Base-by-base conservation (phyloP, 2,888 invertebrate genomes). In the Deilephila porcellus region DNA sequence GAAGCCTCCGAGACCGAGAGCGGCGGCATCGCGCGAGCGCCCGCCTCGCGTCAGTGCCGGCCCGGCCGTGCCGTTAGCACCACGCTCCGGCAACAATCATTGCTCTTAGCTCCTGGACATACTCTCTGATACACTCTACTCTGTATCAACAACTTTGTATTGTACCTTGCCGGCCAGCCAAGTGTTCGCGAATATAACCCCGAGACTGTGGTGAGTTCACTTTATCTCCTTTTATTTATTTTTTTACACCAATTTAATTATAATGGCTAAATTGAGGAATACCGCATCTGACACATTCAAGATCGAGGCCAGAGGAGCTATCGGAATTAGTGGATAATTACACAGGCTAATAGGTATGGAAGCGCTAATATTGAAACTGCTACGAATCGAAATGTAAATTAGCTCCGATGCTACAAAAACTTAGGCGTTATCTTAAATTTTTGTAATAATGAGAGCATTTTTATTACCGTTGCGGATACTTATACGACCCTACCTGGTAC, bases 51-150 rank as follows among this genome's bases (percentile, higher is more conserved):
- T 93, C 93, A 94, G 94, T 94, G 94, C 94, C 94, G 94, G 94
- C 93, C 93, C 93, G 93, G 93, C 94, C 94, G 94, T 92, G 94
- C 93, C 93, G 88, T 87, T 86, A 91, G 89, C 87, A 91, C 86
- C 91, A 94, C 94, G 94, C 89, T 89, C 89, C 91, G 87, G 87
- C 86, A 84, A 85, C 83, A 79, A 74, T 32, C 63, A 63, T 80
- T 81, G 80, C 81, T 82, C 77, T 83, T 87, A 85, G 56, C 56
- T 56, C 19, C 56, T 83, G 85, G 85, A 80, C 84, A 85, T 84
- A 83, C 87, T 89, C 90, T 89, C 90, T 92, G 91, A 88, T 86
- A 86, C 81, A 85, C 78, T 56, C 56, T 7, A 83, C 74, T 82
- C 84, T 86, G 82, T 83, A 86, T 85, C 86, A 81, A 88, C 83